A percentile compares a stretch with the other conserved stretches of the same genome.
phyloP scores from a whole-genome alignment of 1,140 invertebrate genomes.

The Anagrus nilaparvatae region DNA sequence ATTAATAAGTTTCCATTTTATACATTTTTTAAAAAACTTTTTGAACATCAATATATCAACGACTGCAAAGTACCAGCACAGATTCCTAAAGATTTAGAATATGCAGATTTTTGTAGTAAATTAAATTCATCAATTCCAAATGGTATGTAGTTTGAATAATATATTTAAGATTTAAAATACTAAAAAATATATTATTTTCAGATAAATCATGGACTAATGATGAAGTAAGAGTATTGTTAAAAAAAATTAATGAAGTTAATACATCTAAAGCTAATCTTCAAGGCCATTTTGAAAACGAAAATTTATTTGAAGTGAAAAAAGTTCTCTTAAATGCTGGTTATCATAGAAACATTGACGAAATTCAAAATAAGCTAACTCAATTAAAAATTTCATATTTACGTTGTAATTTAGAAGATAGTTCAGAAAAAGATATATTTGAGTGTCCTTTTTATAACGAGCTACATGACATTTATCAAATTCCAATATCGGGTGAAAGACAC shows the following conservation, averaged over 20 bases:
- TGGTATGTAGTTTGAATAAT: not conserved
- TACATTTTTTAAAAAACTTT: constrained; percentile 20
- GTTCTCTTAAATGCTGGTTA: constrained; percentile 17
- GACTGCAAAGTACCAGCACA: not conserved
- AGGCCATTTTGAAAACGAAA: constrained; percentile 22
- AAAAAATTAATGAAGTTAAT: constrained; percentile 18
- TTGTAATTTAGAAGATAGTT: constrained; percentile 17
- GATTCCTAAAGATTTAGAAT: constrained; percentile 10
- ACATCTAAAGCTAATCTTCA: constrained; percentile 16
- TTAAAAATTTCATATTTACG: constrained; percentile 22
- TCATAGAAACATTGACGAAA: constrained; percentile 19
- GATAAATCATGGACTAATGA: constrained; percentile 21
- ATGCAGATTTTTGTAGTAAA: constrained; percentile 2
- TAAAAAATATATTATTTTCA: constrained; percentile 16
- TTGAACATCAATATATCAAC: constrained; percentile 12
- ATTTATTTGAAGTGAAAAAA: constrained; percentile 16
- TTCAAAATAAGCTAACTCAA: constrained; percentile 24
- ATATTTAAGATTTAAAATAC: constrained; percentile 5
- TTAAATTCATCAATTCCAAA: constrained; percentile 3
- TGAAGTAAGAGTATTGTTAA: constrained; percentile 20
- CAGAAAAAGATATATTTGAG: constrained; percentile 15
- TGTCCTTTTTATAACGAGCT: constrained; percentile 24
- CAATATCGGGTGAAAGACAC: constrained; percentile 13
- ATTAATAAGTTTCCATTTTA: constrained; percentile 26
- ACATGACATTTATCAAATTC: constrained; percentile 18